Evolutionary conservation across 53 echinoderm and acorn worm species (phyloP).

Genomic region (Apostichopus leukothele): DNA sequence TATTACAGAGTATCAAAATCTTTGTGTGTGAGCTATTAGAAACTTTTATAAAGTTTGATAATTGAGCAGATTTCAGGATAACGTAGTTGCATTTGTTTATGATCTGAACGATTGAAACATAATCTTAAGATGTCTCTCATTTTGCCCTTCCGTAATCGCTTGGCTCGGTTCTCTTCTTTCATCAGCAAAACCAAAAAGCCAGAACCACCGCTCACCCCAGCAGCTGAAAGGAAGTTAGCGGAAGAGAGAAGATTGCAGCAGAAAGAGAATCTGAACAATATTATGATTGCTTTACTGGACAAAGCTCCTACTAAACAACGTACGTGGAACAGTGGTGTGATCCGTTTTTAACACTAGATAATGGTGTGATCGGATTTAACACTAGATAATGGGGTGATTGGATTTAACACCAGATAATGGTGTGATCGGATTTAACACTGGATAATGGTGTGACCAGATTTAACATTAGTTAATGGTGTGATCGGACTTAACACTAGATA

Average conservation of each 20-base stretch:
- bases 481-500: too few relatives aligned
- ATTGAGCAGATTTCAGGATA: too few relatives aligned
- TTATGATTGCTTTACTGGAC: conserved; percentile 71
- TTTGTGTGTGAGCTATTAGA: too few relatives aligned
- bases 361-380: too few relatives aligned
- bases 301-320: conserved; percentile 85
- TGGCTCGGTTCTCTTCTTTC: neutral
- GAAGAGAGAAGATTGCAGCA: conserved; percentile 58
- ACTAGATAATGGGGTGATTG: too few relatives aligned
- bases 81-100: neutral
- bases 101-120: neutral
- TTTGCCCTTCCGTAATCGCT: neutral
- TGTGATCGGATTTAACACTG: too few relatives aligned
- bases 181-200: conserved; percentile 51
- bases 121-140: neutral
- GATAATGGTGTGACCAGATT: too few relatives aligned
- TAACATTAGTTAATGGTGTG: too few relatives aligned
- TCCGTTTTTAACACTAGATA: too few relatives aligned
- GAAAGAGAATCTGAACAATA: conserved; percentile 69
- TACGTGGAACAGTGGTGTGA: conserved; percentile 44
- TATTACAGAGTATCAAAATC: too few relatives aligned
- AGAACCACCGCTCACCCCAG: conserved; percentile 55
- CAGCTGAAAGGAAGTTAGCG: conserved; percentile 43
- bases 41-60: too few relatives aligned
- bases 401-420: too few relatives aligned